Evolutionary conservation across 2,113 vertebrate genomes (phyloP).

Genomic region (Sitta europaea): DNA sequence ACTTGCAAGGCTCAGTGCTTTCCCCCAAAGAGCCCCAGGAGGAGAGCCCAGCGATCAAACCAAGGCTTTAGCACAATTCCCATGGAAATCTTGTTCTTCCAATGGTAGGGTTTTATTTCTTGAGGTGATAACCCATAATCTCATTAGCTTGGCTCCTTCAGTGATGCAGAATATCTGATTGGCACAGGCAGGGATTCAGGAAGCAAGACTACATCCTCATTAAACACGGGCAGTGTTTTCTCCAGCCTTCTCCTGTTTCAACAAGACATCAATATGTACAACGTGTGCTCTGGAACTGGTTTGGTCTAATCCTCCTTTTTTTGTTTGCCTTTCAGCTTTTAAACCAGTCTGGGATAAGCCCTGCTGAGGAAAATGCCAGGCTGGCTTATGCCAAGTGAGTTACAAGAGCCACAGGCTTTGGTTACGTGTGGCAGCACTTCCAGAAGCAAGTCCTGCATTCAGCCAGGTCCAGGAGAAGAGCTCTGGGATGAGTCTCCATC

Average conservation of each 20-base stretch:
- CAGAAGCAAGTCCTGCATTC: not conserved
- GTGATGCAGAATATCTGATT: not conserved
- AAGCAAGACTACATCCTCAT: not conserved
- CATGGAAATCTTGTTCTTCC: not conserved
- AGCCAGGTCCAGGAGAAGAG: not conserved
- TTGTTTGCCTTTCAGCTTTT: not conserved
- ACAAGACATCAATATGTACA: constrained; percentile 9
- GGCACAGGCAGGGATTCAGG: not conserved
- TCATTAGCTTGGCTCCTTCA: not conserved
- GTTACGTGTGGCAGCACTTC: not conserved
- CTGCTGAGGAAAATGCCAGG: not conserved
- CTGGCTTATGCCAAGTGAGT: not conserved
- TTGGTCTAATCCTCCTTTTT: constrained; percentile 20
- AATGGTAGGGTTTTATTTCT: not conserved
- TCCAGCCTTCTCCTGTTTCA: not conserved
- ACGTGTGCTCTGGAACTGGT: not conserved
- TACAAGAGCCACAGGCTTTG: not conserved
- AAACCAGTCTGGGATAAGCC: not conserved
- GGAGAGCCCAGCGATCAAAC: accelerated
- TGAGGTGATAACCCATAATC: not conserved
- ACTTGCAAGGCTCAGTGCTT: not conserved
- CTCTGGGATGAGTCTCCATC: not conserved
- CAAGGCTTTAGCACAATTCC: not conserved
- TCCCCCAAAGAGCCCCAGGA: not conserved
- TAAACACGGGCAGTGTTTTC: not conserved